phyloP scores from a whole-genome alignment of 2,797 vertebrate genomes.

The Ibycter americanus region DNA sequence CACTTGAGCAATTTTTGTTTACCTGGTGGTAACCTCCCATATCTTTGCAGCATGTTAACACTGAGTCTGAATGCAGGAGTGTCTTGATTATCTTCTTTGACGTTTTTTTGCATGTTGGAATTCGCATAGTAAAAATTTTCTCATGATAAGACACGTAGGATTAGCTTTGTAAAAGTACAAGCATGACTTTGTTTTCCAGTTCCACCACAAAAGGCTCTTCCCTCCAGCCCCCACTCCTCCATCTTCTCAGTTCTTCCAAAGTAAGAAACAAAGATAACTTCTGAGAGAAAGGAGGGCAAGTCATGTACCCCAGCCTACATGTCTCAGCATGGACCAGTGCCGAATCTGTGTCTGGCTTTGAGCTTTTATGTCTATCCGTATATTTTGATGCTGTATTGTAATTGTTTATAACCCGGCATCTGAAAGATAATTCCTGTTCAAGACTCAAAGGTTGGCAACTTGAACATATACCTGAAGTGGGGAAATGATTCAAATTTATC shows the following conservation, averaged over 20 bases:
- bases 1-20: slow-evolving; percentile 23
- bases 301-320: neutral
- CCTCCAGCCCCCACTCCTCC: neutral
- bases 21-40: slow-evolving; percentile 3
- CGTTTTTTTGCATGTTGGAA: neutral
- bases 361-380: slow-evolving; percentile 46
- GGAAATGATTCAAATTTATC: neutral
- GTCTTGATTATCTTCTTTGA: slow-evolving; percentile 34
- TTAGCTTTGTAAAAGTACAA: slow-evolving; percentile 32
- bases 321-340: slow-evolving; percentile 39
- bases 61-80: slow-evolving; percentile 17
- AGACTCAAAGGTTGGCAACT: neutral
- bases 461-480: neutral
- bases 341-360: slow-evolving; percentile 42
- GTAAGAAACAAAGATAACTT: slow-evolving; percentile 39
- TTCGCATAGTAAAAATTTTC: slow-evolving; percentile 30
- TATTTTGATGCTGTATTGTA: slow-evolving; percentile 55
- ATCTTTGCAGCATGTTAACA: slow-evolving; percentile 45
- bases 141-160: slow-evolving; percentile 48
- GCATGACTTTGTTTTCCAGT: slow-evolving; percentile 56
- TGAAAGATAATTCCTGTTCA: slow-evolving; percentile 48
- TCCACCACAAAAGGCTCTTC: slow-evolving; percentile 19
- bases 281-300: slow-evolving; percentile 27
- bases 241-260: slow-evolving; percentile 30
- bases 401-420: slow-evolving; percentile 23